Conservation (phyloP, 2,888 invertebrate genomes). For the Pachymerium ferrugineum region DNA sequence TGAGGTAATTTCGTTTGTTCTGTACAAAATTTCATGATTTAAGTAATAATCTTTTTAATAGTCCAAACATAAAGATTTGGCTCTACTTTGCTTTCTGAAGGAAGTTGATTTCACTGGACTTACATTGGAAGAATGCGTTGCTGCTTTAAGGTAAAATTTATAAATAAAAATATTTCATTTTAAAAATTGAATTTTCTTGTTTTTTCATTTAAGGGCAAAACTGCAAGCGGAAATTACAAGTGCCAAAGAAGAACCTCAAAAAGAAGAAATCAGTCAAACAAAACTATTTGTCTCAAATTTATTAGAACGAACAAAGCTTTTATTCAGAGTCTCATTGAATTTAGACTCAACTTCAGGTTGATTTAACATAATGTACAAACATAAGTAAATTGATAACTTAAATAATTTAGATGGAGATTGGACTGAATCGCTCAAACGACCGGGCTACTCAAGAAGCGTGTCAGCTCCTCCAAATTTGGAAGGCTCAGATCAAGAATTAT, state of each 20-base stretch:
- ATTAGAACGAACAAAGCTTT: background rate
- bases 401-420: background rate
- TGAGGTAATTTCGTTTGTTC: conserved; percentile 40
- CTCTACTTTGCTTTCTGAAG: conserved; percentile 47
- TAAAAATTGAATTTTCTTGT: background rate
- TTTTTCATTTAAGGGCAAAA: background rate
- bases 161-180: background rate
- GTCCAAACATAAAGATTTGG: conserved; percentile 45
- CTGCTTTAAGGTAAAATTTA: conserved; percentile 22
- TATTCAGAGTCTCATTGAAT: background rate
- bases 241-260: background rate
- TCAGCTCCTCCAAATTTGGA: conserved; percentile 45
- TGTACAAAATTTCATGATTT: background rate
- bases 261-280: background rate
- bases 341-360: background rate
- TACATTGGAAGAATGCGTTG: conserved; percentile 21
- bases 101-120: conserved; percentile 42
- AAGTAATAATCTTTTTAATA: conserved; percentile 36
- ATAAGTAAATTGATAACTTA: background rate
- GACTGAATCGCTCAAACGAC: conserved; percentile 22
- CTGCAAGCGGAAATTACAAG: background rate
- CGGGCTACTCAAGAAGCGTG: conserved; percentile 42
- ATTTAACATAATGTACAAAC: background rate
- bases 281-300: background rate
- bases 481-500: conserved; percentile 42